A percentile compares a stretch with the other conserved stretches of the same genome.
These are phyloP conservation scores for Spheniscus humboldti DNA, from an alignment of 2,797 vertebrate species.

Conservation along the genomic window DNA sequence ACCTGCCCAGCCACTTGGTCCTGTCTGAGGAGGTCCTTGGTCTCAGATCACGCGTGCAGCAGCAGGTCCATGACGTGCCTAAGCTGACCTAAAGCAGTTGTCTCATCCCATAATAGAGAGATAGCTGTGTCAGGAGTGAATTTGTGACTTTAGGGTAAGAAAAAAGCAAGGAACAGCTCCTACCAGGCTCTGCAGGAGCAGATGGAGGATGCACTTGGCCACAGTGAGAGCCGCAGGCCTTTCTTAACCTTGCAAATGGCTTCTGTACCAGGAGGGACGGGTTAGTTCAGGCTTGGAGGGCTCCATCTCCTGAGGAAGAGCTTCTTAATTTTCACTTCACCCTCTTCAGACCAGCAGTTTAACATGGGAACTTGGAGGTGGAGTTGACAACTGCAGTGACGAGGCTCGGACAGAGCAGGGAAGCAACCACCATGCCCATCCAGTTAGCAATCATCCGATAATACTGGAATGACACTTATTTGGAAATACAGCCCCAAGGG, in stretches of 20 bases:
- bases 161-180: not conserved
- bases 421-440: not conserved
- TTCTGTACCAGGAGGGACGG: not conserved
- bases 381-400: not conserved
- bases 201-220: not conserved
- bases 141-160: not conserved
- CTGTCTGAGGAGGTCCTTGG: fast-evolving
- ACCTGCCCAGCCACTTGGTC: fast-evolving
- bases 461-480: not conserved
- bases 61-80: fast-evolving
- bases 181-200: not conserved
- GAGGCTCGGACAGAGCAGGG: not conserved
- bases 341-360: not conserved
- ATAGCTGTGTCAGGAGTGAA: not conserved
- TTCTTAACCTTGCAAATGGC: constrained; percentile 18
- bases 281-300: not conserved
- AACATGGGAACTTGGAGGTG: not conserved
- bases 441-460: not conserved
- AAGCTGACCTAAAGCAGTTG: not conserved
- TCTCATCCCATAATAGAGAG: not conserved
- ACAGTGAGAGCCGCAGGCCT: not conserved
- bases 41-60: fast-evolving
- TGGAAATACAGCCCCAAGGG: not conserved
- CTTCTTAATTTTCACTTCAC: not conserved
- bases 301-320: not conserved